Conservation (phyloP, 2,888 invertebrate species). For the Pinctada fucata region DNA sequence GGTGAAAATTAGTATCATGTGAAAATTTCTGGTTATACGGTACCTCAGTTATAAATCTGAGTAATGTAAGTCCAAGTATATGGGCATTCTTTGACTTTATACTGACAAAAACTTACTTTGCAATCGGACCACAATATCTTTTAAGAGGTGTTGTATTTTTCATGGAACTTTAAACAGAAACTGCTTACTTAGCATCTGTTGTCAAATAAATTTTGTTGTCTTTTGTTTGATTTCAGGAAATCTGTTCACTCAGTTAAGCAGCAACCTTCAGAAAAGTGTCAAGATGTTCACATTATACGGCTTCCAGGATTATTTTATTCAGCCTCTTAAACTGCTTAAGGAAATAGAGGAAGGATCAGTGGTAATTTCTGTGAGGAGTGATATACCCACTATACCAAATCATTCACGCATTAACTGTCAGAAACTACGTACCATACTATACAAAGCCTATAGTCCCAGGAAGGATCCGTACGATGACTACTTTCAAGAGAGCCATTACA, state of each 20-base stretch:
- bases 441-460: neutral
- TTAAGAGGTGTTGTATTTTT: too few species aligned
- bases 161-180: too few species aligned
- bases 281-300: neutral
- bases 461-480: neutral
- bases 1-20: too few species aligned
- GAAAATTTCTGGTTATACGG: too few species aligned
- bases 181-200: too few species aligned
- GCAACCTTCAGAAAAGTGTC: neutral
- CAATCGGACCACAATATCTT: too few species aligned
- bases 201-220: too few species aligned
- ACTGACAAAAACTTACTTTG: too few species aligned
- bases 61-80: too few species aligned
- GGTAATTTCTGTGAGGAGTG: neutral
- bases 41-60: too few species aligned
- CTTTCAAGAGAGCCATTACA: neutral
- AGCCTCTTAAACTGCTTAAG: neutral
- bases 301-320: neutral
- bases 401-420: neutral
- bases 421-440: neutral
- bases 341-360: neutral
- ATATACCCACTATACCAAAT: neutral
- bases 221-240: neutral
- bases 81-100: too few species aligned
- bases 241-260: neutral